These are phyloP conservation scores for Zootoca vivipara DNA, from an alignment of 2,113 vertebrate species.

Conservation along the genomic window DNA sequence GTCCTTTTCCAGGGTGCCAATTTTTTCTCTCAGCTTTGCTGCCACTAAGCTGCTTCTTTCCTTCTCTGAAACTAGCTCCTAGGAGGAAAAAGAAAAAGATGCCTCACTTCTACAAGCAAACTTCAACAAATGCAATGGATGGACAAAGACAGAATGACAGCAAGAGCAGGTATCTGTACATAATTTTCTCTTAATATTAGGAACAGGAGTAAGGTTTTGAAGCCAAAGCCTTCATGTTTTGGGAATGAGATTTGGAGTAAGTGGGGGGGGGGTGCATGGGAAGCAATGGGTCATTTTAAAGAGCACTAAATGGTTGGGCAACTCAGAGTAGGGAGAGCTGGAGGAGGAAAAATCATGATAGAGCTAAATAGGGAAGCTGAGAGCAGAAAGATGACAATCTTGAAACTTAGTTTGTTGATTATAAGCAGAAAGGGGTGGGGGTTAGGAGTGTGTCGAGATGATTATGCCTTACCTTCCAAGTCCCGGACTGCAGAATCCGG, in stretches of 20 bases:
- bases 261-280: no score
- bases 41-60: constrained; percentile 86
- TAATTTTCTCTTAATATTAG: background rate
- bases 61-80: constrained; percentile 95
- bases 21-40: constrained; percentile 88
- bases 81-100: background rate
- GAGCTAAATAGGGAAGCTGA: no score
- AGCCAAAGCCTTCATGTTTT: background rate
- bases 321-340: background rate
- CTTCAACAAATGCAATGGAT: background rate
- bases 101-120: background rate
- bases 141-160: background rate
- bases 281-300: background rate
- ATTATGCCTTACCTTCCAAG: no score
- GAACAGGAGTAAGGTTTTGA: background rate
- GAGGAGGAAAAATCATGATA: background rate
- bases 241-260: background rate
- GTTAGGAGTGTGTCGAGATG: background rate
- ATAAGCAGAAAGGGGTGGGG: background rate
- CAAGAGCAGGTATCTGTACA: no score
- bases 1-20: constrained; percentile 89
- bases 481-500: no score
- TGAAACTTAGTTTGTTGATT: background rate
- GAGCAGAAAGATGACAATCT: no score
- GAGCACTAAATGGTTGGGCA: background rate